phyloP scores from a whole-genome alignment of 2,113 vertebrate species.

The Amia ocellicauda region DNA sequence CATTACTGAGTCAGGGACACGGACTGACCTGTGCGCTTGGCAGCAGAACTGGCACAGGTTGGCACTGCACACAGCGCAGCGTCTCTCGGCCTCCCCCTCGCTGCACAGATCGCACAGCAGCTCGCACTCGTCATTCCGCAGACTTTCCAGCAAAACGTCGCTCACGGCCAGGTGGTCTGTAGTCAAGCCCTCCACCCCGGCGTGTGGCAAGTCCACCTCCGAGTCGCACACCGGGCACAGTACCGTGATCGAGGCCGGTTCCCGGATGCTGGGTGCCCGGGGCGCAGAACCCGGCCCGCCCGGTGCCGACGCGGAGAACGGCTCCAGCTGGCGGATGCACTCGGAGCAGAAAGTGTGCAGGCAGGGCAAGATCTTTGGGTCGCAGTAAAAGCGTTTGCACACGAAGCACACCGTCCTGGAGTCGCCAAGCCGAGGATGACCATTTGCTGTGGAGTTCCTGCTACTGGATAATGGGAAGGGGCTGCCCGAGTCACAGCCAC shows the following conservation, averaged over 20 bases:
- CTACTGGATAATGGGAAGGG: neutral
- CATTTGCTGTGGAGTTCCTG: neutral
- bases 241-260: conserved; percentile 48
- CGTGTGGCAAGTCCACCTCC: conserved; percentile 73
- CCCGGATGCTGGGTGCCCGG: conserved; percentile 22
- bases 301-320: conserved; percentile 49
- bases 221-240: conserved; percentile 82
- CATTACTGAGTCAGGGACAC: too few species aligned
- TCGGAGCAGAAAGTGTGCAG: conserved; percentile 81
- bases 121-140: conserved; percentile 53
- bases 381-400: conserved; percentile 66
- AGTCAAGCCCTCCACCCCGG: conserved; percentile 68
- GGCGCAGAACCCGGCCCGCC: conserved; percentile 31
- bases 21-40: conserved; percentile 85
- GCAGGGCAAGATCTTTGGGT: conserved; percentile 79
- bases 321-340: conserved; percentile 71
- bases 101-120: conserved; percentile 80
- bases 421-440: conserved; percentile 3
- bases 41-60: conserved; percentile 87
- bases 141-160: conserved; percentile 71
- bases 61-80: conserved; percentile 79
- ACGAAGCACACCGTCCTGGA: conserved; percentile 61
- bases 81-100: conserved; percentile 70
- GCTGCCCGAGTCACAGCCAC: neutral
- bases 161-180: conserved; percentile 79